Percentiles rank a stretch among this genome's conserved stretches.
phyloP scores from a whole-genome alignment of 1,140 invertebrate species.

The Papilio polyxenes region DNA sequence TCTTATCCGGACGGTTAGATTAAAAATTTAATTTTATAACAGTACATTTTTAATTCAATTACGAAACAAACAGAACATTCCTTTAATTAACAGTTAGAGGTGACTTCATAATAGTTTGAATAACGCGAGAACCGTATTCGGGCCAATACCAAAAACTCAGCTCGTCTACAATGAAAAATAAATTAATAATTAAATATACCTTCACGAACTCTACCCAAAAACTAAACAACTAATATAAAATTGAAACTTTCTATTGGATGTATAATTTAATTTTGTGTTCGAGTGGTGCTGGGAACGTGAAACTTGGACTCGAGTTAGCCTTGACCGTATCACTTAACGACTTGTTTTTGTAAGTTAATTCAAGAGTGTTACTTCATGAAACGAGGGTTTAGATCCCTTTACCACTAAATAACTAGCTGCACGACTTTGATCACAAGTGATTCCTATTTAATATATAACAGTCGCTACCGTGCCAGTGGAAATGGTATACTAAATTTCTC shows the following conservation, averaged over 20 bases:
- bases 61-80: too few relatives aligned
- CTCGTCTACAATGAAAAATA: neutral
- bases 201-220: neutral
- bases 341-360: slow-evolving; percentile 27
- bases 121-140: too few relatives aligned
- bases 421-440: too few relatives aligned
- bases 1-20: neutral
- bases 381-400: neutral
- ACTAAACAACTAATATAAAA: slow-evolving; percentile 27
- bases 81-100: too few relatives aligned
- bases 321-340: slow-evolving; percentile 25
- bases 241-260: slow-evolving; percentile 1
- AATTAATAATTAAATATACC: slow-evolving; percentile 18
- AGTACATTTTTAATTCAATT: neutral
- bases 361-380: slow-evolving; percentile 25
- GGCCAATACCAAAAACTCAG: too few relatives aligned
- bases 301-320: slow-evolving; percentile 24
- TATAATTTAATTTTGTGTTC: slow-evolving; percentile 12
- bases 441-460: too few relatives aligned
- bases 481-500: neutral
- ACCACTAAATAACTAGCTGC: neutral
- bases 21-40: neutral
- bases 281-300: neutral
- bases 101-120: too few relatives aligned
- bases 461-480: neutral